phyloP scores from a whole-genome alignment of 1,140 invertebrate genomes.

The Piezodorus guildinii region DNA sequence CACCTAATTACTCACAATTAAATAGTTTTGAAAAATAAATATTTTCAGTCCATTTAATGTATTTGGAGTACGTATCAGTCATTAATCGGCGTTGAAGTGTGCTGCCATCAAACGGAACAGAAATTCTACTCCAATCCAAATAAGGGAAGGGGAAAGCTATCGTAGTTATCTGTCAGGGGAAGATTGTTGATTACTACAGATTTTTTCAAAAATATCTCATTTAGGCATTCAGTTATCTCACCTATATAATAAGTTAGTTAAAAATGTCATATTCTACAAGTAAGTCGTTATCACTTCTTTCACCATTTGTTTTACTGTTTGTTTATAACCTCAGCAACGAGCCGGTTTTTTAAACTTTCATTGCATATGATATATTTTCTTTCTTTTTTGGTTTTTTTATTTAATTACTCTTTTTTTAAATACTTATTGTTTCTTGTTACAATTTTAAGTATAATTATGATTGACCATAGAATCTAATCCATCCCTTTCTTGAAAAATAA shows the following conservation, averaged over 20 bases:
- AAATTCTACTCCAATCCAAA: slow-evolving; percentile 23
- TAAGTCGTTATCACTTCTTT: slow-evolving; percentile 23
- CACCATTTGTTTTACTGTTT: slow-evolving; percentile 12
- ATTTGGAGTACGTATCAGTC: too few species aligned
- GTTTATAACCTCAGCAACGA: slow-evolving; percentile 7
- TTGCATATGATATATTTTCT: neutral
- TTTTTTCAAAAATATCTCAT: too few species aligned
- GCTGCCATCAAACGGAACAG: slow-evolving; percentile 19
- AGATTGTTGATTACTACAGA: too few species aligned
- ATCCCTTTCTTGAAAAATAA: too few species aligned
- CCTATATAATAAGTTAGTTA: neutral
- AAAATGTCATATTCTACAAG: slow-evolving; percentile 29
- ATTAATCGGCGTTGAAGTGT: neutral
- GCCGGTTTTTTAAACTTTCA: slow-evolving; percentile 11
- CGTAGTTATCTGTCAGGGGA: neutral
- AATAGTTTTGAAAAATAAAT: too few species aligned
- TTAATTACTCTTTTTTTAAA: slow-evolving; percentile 9
- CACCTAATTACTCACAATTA: too few species aligned
- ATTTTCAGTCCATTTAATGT: too few species aligned
- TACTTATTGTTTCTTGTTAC: neutral
- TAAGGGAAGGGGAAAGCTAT: slow-evolving; percentile 20
- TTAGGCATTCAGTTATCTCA: neutral
- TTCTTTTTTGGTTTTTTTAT: neutral
- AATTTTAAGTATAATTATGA: too few species aligned
- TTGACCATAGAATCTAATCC: too few species aligned